Conservation (phyloP, 2,797 vertebrate species). For the Babyrousa celebensis region DNA sequence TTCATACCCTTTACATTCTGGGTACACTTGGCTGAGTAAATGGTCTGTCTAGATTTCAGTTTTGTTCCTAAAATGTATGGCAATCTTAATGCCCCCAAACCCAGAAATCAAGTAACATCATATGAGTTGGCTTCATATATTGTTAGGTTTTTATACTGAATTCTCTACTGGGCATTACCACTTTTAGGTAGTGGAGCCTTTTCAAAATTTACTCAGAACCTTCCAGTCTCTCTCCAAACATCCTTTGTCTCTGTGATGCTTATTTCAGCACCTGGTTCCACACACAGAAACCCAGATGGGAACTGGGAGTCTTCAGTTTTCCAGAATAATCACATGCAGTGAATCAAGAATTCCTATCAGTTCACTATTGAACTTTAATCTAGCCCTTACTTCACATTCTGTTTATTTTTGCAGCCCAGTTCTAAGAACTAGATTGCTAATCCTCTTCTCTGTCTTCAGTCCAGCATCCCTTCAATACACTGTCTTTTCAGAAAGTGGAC, state of each 20-base stretch:
- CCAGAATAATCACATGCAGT: background rate
- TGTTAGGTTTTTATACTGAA: background rate
- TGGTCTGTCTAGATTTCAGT: background rate
- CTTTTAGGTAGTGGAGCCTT: background rate
- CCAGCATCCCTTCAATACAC: background rate
- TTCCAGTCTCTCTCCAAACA: background rate
- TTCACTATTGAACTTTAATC: background rate
- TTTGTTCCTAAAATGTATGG: background rate
- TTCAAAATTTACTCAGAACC: background rate
- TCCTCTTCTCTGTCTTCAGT: background rate
- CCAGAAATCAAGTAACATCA: background rate
- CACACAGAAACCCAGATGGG: background rate
- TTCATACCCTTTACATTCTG: background rate
- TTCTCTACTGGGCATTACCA: background rate
- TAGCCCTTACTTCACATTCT: constrained; percentile 51
- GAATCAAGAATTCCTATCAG: background rate
- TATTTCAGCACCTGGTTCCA: background rate
- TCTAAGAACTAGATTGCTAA: background rate
- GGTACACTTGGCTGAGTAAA: background rate
- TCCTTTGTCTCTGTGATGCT: background rate
- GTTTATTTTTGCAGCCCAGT: background rate
- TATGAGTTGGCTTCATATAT: background rate
- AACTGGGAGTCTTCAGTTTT: background rate
- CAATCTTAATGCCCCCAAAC: background rate
- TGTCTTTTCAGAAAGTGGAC: background rate